Evolutionary conservation across 1,140 invertebrate genomes (phyloP), one percentile per base, ranked within the genome.

Genomic region (Zaprionus ghesquierei): DNA sequence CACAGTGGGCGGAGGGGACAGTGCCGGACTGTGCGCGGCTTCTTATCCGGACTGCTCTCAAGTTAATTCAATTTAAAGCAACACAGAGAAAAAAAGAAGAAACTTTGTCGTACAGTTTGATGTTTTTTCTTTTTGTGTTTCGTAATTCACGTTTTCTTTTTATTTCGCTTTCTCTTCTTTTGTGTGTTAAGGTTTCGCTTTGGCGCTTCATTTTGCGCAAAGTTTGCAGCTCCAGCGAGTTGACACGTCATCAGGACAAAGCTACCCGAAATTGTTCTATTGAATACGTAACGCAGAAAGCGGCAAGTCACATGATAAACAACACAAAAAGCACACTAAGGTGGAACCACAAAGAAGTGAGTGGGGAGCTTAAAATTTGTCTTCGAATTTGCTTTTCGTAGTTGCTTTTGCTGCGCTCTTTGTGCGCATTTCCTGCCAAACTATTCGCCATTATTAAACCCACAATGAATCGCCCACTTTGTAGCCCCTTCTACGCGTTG

Each of bases 61-160:
- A 86, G 82, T 86, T 86, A 86, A 86, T 86, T 86, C 82, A 86
- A 86, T 86, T 86, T 86, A 86, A 86, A 69, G 75, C 46, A 87
- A 82, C 56, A n/a, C n/a, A n/a, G n/a, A 69, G 54, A 73, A 35
- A 72, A 72, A 60, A 65, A 44, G 20, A 66, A 35, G 31, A 74
- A 87, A 86, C 82, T 86, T 86, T 79, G 75, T 82, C 78, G 63
- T 79, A 71, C 71, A 79, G 75, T 73, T 41, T n/a, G n/a, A n/a
- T 15, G 8, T 5, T 9, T 8, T n/a, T n/a, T 38, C 15, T 79
- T 73, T 44, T 38, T 74, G 69, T 69, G 53, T 49, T 70, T 44
- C 68, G 8, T 20, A 44, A 46, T 65, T 74, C 68, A 35, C 27
- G 51, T 33, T 49, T 60, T 74, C 58, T 69, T 75, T 74, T 75